These are phyloP conservation scores for Gallinago media DNA, from an alignment of 2,113 vertebrate genomes.

Conservation along the genomic window DNA sequence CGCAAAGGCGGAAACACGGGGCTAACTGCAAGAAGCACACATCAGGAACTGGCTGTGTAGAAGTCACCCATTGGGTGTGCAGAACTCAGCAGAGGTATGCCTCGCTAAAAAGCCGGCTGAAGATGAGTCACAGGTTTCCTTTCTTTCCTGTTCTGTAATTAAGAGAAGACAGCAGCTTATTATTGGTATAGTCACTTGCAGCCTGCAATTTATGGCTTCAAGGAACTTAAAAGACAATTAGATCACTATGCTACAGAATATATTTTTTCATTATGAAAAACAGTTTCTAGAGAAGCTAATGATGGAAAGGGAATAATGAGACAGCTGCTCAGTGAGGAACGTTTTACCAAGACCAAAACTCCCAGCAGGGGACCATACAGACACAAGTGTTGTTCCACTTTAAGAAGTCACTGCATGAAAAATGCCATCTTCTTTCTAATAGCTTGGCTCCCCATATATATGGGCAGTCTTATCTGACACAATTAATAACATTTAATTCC, in stretches of 20 bases:
- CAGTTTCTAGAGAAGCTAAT: not conserved
- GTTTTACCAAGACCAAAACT: not conserved
- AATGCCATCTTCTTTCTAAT: not conserved
- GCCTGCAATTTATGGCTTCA: not conserved
- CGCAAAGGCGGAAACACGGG: not conserved
- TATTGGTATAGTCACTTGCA: not conserved
- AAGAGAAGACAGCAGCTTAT: not conserved
- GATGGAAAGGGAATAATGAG: not conserved
- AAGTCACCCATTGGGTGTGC: not conserved
- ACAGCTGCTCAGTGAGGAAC: not conserved
- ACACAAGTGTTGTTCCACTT: not conserved
- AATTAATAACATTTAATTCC: not conserved
- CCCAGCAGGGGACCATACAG: not conserved
- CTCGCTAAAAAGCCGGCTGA: not conserved
- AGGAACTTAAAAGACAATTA: not conserved
- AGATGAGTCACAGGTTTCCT: not conserved
- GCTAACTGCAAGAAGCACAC: not conserved
- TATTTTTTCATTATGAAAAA: not conserved
- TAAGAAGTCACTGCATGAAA: not conserved
- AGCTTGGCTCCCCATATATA: not conserved
- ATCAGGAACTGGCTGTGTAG: not conserved
- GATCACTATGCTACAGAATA: not conserved
- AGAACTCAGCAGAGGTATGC: not conserved
- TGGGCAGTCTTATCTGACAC: not conserved
- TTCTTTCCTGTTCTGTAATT: not conserved